Base-by-base conservation (phyloP, 2,113 vertebrate genomes). In the Laticauda laticaudata region DNA sequence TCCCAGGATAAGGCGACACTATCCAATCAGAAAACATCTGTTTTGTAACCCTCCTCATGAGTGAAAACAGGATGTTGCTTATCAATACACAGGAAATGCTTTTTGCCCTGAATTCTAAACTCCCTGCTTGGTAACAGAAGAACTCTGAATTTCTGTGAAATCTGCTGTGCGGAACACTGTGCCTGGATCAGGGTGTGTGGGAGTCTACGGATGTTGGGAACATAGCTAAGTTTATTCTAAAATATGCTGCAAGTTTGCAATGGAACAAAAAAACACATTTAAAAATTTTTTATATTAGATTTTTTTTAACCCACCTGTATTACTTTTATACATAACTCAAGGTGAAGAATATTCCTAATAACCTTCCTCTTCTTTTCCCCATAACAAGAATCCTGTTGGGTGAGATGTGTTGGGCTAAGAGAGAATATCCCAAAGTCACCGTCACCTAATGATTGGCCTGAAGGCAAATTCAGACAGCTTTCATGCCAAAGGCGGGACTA, bases 1-100 rank as follows among this genome's bases (percentile, higher is more conserved):
- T 94, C 89, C 94, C 96, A 96, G 92, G 93, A 96, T 81, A 21
- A 85, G 94, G 51, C 93, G 55, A 56, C 0, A 54, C 56, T 93
- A 94, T 95, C 7, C 59, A 51, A 90, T 3, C 94, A 94, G 94
- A 87, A 96, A 96, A 96, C 94, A 90, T 89, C 94, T 95, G 95
- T 95, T 92, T 56, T 94, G 94, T 93, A 94, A 95, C 96, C 95
- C 95, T 26, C 48, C 94, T 94, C 96, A 95, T 95, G 59, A 93
- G 91, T 26, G 26, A 0, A 61, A 57, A 56, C n/a, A 94, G 92
- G 6, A 0, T 61, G 93, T 12, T 95, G 94, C 90, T 95, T 96
- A 18, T 93, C 45, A 7, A 1, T 26, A 87, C 53, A 59, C 91
- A 90, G 86, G 88, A 94, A 94, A 51, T 90, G 43, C 20, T 14